Evolutionary conservation across 2,797 vertebrate genomes (phyloP), one percentile per base, ranked within the genome.

Genomic region (Gymnoscopelus braueri): DNA sequence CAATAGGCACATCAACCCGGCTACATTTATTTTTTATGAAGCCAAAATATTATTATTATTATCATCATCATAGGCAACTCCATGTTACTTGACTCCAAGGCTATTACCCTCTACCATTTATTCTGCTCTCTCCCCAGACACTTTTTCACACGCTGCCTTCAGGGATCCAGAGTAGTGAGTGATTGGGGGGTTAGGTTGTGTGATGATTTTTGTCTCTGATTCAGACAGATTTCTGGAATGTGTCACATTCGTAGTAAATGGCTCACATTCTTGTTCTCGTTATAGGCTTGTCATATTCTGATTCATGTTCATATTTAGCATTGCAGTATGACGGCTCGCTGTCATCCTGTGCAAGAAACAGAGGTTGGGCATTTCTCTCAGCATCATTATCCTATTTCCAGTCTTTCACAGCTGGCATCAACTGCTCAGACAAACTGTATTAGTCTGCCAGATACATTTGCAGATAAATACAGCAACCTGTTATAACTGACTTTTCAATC

Each of bases 1-100:
- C 76, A 76, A 87, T 80, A 66, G 56, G 72, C 29, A 60, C 62
- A 86, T 86, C 70, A 80, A 86, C 85, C 71, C 4, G 51, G 50
- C 9, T 59, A 84, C 77, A 80, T 78, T 62, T 69, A 57, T 51
- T 55, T 19, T 67, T 57, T 63, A 52, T 13, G 0, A n/a, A 70
- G 63, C 52, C 32, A 11, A 71, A 69, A 67, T 69, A 64, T 67
- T 74, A 77, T 76, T 78, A 63, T 56, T 51, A 32, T 32, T 5
- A 32, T 32, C 1, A 32, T 32, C 5, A 32, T 32, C 4, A 62
- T 82, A 72, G 61, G 67, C 64, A 26, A 23, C 58, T 51, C 32
- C 19, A 2, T 29, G n/a, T 59, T 55, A 63, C 12, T 15, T 53
- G 47, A 65, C 47, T 72, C 24, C 35, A 52, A 54, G 39, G 15